A percentile compares a stretch with the other conserved stretches of the same genome.
Evolutionary conservation across 1,140 invertebrate species (phyloP).

Genomic region (Telenomus remus): DNA sequence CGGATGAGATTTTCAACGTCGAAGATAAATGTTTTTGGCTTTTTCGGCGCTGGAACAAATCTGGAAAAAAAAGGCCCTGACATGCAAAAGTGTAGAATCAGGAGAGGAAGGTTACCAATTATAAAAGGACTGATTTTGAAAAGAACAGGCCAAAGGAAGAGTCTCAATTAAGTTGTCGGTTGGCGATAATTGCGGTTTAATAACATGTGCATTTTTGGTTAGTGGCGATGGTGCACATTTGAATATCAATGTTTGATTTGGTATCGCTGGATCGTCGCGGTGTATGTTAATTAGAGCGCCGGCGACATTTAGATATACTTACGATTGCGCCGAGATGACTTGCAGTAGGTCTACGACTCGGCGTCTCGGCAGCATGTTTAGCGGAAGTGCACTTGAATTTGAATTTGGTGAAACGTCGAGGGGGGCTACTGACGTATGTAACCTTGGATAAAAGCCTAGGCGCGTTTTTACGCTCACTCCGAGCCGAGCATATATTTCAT

Average conservation of each 20-base stretch:
- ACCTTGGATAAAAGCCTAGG: conserved; percentile 24
- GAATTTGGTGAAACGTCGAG: conserved; percentile 23
- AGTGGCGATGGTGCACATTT: conserved; percentile 7
- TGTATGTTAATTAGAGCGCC: conserved; percentile 14
- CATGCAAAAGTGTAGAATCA: too few relatives aligned
- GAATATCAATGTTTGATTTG: conserved; percentile 9
- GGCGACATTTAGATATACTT: conserved; percentile 59
- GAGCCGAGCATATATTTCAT: conserved; percentile 46
- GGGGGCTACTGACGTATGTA: conserved; percentile 12
- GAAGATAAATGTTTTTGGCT: not conserved
- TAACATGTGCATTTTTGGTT: conserved; percentile 16
- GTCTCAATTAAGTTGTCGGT: conserved; percentile 26
- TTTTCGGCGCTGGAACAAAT: not conserved
- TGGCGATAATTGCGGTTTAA: conserved; percentile 34
- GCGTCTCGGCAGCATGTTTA: conserved; percentile 69
- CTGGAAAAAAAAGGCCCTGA: too few relatives aligned
- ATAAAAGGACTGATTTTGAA: not conserved
- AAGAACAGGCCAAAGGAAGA: conserved; percentile 6
- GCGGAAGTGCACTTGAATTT: conserved; percentile 45
- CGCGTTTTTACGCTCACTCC: conserved; percentile 29
- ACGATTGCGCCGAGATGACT: conserved; percentile 72
- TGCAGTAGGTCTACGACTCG: conserved; percentile 72
- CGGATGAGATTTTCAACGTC: not conserved
- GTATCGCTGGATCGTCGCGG: not conserved
- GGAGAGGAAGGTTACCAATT: conserved; percentile 4